A percentile compares a stretch with the other conserved stretches of the same genome.
Conservation (phyloP, 2,797 vertebrate genomes). For the Spinus pinus region DNA sequence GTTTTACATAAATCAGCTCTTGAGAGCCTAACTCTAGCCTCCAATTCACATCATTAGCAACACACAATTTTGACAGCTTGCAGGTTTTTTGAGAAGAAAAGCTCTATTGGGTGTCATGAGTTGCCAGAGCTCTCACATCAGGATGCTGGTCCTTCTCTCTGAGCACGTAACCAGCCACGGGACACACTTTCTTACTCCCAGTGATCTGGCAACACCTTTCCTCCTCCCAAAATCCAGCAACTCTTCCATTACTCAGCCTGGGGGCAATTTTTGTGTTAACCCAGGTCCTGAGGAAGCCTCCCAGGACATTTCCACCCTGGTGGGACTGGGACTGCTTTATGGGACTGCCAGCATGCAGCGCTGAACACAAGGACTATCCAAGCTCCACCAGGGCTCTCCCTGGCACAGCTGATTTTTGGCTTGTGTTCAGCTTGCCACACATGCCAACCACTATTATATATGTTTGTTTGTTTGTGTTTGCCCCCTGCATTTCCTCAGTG, state of each 20-base stretch:
- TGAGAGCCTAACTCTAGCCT: background rate
- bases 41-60: background rate
- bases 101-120: background rate
- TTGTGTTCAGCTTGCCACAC: background rate
- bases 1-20: background rate
- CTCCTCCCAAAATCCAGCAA: background rate
- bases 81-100: background rate
- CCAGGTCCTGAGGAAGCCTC: background rate
- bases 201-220: background rate
- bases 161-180: background rate
- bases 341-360: rapidly evolving
- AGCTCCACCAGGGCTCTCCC: background rate
- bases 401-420: background rate
- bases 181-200: background rate
- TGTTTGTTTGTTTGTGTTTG: background rate
- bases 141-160: background rate
- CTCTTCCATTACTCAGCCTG: background rate
- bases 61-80: background rate
- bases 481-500: background rate
- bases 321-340: background rate
- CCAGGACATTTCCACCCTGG: background rate
- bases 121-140: background rate
- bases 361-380: background rate
- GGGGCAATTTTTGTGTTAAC: background rate
- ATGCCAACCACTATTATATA: background rate